phyloP scores from a whole-genome alignment of 2,888 invertebrate genomes.

The Lasioglossum malachurum region DNA sequence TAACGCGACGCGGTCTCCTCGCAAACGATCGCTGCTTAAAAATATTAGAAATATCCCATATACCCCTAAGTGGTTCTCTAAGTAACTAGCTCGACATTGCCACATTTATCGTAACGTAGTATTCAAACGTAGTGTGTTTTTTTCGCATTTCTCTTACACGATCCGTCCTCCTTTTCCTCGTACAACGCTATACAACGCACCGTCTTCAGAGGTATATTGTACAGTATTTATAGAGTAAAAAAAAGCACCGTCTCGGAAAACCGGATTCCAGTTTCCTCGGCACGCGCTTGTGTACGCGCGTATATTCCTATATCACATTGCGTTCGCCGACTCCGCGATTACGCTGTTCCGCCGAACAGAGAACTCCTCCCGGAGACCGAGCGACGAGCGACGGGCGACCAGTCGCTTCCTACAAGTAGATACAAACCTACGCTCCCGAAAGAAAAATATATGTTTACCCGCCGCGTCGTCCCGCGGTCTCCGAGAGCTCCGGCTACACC shows the following conservation, averaged over 20 bases:
- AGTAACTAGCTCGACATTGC: constrained; percentile 83
- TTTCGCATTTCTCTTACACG: constrained; percentile 58
- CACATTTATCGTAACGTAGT: constrained; percentile 77
- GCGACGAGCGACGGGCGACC: constrained; percentile 34
- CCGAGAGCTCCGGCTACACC: not conserved
- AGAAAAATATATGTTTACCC: constrained; percentile 63
- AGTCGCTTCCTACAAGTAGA: constrained; percentile 10
- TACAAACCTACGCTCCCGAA: constrained; percentile 35
- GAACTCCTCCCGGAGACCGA: constrained; percentile 19
- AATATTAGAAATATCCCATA: constrained; percentile 79
- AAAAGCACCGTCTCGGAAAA: constrained; percentile 81
- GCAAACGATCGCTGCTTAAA: constrained; percentile 75
- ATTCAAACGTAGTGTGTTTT: constrained; percentile 64
- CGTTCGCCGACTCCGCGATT: constrained; percentile 49
- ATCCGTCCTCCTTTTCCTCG: constrained; percentile 66
- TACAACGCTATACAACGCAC: constrained; percentile 75
- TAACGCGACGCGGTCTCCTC: constrained; percentile 15
- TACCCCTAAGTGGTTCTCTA: constrained; percentile 80
- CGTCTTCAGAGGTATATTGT: constrained; percentile 72
- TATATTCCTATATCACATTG: constrained; percentile 74
- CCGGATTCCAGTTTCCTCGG: constrained; percentile 74
- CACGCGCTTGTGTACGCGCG: not conserved
- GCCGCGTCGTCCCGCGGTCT: constrained; percentile 13
- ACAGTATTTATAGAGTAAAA: constrained; percentile 81
- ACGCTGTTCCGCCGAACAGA: not conserved